These are phyloP conservation scores for Nematolebias whitei DNA, from an alignment of 2,113 vertebrate species.

Conservation along the genomic window DNA sequence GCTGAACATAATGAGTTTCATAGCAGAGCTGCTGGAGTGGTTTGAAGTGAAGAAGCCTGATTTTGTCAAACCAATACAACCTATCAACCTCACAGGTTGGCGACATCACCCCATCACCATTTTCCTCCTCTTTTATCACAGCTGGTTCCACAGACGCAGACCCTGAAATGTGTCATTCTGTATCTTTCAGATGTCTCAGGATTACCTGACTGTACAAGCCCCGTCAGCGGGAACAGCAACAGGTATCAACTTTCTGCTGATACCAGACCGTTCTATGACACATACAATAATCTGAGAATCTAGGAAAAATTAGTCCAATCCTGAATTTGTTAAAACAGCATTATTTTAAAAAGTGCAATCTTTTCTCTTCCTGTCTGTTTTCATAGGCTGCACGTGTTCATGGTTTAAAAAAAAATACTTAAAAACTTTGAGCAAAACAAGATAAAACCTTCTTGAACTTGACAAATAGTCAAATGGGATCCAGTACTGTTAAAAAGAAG, in stretches of 20 bases:
- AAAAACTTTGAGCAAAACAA: too few relatives aligned
- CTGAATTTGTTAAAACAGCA: too few relatives aligned
- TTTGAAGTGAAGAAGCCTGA: constrained; percentile 89
- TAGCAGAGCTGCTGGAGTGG: constrained; percentile 86
- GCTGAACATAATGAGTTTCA: constrained; percentile 88
- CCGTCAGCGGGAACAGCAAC: constrained; percentile 70
- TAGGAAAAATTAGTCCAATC: too few relatives aligned
- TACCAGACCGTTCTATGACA: rapidly evolving
- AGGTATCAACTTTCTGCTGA: constrained; percentile 49
- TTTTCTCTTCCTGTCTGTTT: too few relatives aligned
- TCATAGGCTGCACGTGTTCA: too few relatives aligned
- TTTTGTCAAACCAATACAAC: constrained; percentile 82
- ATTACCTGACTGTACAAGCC: constrained; percentile 66
- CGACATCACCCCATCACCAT: background rate
- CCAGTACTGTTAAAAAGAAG: background rate
- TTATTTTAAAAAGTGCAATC: too few relatives aligned
- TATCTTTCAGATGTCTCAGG: constrained; percentile 69
- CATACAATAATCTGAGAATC: background rate
- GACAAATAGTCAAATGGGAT: background rate
- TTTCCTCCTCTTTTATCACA: background rate
- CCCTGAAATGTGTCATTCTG: background rate
- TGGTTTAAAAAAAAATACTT: too few relatives aligned
- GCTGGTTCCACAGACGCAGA: background rate
- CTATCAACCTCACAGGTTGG: constrained; percentile 82
- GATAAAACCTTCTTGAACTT: too few relatives aligned